Conservation (phyloP, 2,797 vertebrate genomes). For the Pseudochirops corinnae region DNA sequence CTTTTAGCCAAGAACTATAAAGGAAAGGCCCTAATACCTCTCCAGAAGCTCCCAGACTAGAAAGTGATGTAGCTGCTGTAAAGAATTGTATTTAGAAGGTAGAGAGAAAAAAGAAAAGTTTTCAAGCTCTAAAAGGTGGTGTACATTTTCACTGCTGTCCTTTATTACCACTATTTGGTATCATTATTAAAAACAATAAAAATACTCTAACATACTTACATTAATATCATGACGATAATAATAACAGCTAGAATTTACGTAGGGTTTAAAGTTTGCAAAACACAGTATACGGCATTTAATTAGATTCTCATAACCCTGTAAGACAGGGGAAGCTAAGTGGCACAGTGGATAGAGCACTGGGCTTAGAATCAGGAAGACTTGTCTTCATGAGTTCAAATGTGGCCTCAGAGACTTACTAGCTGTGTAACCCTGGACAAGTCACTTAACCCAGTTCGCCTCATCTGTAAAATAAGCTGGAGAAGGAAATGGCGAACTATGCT, state of each 20-base stretch:
- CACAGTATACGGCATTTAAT: background rate
- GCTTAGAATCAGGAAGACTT: background rate
- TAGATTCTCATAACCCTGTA: background rate
- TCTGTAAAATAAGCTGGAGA: background rate
- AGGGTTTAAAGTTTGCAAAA: background rate
- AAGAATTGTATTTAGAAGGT: background rate
- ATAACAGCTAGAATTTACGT: background rate
- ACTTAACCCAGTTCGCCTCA: background rate
- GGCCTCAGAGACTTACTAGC: background rate
- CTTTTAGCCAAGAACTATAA: constrained; percentile 20
- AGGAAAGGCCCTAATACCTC: background rate
- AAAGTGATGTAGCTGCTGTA: background rate
- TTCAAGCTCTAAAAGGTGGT: background rate
- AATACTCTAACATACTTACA: background rate
- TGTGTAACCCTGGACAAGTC: background rate
- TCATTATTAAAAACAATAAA: constrained; percentile 6
- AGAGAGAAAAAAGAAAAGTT: background rate
- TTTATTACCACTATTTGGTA: background rate
- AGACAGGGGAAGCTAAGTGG: background rate
- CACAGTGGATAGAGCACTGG: background rate
- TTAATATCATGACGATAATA: background rate
- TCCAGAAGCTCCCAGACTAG: background rate
- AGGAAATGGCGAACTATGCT: background rate
- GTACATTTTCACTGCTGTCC: background rate
- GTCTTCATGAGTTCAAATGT: background rate